Evolutionary conservation across 2,113 vertebrate species (phyloP).

Genomic region (Rhineura floridana): DNA sequence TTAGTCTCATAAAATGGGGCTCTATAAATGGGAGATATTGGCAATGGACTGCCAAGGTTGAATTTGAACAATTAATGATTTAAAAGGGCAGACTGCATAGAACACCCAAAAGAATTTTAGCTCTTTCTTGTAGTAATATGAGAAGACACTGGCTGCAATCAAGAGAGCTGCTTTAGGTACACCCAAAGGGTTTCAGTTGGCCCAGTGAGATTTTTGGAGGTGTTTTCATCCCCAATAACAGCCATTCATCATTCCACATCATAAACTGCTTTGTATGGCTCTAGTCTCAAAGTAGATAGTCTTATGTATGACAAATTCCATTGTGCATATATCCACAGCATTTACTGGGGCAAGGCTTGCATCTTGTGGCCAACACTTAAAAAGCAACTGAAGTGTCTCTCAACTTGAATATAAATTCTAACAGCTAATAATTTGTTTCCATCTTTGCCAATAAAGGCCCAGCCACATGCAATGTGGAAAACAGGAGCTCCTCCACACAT

Average conservation of each 20-base stretch:
- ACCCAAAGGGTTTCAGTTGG: background rate
- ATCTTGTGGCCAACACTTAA: background rate
- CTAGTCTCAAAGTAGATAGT: background rate
- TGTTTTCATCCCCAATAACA: background rate
- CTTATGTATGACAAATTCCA: background rate
- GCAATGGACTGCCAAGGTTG: background rate
- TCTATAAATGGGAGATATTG: background rate
- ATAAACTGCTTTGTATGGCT: background rate
- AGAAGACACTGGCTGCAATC: background rate
- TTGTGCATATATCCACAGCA: background rate
- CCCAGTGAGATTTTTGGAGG: background rate
- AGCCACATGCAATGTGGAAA: background rate
- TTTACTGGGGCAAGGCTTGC: background rate
- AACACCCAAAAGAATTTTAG: background rate
- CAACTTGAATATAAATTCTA: background rate
- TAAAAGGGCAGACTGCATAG: background rate
- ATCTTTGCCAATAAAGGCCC: background rate
- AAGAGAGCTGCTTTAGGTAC: no score
- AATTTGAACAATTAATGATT: background rate
- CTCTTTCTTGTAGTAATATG: background rate
- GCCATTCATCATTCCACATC: background rate
- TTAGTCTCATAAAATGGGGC: background rate
- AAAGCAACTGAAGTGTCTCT: background rate
- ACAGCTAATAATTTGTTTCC: background rate
- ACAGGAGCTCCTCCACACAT: no score